Conservation (phyloP, 2,888 invertebrate genomes). For the Syrista parreyssii region DNA sequence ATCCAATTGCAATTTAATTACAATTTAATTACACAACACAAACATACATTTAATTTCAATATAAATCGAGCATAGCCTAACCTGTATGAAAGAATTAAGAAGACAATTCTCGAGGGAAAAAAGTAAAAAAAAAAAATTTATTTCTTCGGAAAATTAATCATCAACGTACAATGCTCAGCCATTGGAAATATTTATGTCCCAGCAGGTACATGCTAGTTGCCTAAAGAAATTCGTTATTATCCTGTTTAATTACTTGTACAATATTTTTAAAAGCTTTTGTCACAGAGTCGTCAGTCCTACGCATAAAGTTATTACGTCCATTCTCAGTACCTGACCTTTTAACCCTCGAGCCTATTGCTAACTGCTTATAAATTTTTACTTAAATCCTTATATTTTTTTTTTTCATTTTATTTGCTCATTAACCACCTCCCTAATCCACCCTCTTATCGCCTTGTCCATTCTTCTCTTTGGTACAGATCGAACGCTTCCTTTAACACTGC, state of each 20-base stretch:
- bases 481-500: neutral
- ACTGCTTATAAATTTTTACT: constrained; percentile 62
- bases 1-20: neutral
- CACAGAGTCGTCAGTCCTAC: constrained; percentile 38
- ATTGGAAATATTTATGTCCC: neutral
- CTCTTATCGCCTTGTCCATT: neutral
- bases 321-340: constrained; percentile 52
- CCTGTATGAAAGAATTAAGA: neutral
- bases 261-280: constrained; percentile 60
- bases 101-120: neutral
- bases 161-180: neutral
- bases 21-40: neutral
- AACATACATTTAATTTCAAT: neutral
- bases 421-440: constrained; percentile 14
- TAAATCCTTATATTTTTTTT: constrained; percentile 25
- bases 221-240: constrained; percentile 61
- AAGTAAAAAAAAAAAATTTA: neutral
- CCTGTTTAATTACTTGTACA: constrained; percentile 60
- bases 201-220: constrained; percentile 19
- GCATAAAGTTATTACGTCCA: constrained; percentile 58
- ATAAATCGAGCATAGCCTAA: neutral
- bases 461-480: neutral
- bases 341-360: constrained; percentile 22
- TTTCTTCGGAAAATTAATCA: neutral
- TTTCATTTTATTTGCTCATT: constrained; percentile 59